These are phyloP conservation scores for Agonopterix arenella DNA, from an alignment of 2,888 invertebrate species.

Conservation along the genomic window DNA sequence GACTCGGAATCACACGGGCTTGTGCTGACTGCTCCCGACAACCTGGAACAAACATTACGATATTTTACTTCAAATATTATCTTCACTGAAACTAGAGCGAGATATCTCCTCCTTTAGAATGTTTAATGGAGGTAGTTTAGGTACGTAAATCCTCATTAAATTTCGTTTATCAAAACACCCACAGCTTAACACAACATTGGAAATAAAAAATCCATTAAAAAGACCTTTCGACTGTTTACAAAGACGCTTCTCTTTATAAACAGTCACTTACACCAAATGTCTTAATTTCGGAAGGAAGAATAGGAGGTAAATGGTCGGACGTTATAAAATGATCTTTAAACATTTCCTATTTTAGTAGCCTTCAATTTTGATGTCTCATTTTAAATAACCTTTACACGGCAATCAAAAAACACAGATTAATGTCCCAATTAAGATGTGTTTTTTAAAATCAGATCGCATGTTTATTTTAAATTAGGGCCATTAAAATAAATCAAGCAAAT, in stretches of 20 bases:
- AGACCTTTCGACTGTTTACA: constrained; percentile 27
- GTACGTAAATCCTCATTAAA: constrained; percentile 10
- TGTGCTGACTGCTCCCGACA: constrained; percentile 66
- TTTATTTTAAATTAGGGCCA: constrained; percentile 52
- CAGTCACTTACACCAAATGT: constrained; percentile 36
- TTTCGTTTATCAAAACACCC: constrained; percentile 22
- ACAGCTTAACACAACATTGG: constrained; percentile 30
- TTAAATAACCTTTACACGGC: too few species aligned
- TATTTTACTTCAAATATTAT: too few species aligned
- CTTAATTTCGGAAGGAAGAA: constrained; percentile 41
- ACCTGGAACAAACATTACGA: constrained; percentile 36
- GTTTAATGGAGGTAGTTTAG: too few species aligned
- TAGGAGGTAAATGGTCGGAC: constrained; percentile 20
- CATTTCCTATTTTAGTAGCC: neutral
- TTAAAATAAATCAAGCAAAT: constrained; percentile 58
- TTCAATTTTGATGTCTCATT: too few species aligned
- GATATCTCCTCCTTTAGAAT: too few species aligned
- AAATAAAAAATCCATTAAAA: constrained; percentile 37
- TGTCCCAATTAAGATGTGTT: constrained; percentile 42
- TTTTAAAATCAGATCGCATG: constrained; percentile 31
- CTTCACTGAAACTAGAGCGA: too few species aligned
- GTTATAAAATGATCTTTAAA: constrained; percentile 8
- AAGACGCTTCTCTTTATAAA: constrained; percentile 33
- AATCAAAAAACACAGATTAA: constrained; percentile 34
- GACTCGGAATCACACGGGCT: constrained; percentile 80